Conservation (phyloP, 2,113 vertebrate species). For the Peromyscus polionotus region DNA sequence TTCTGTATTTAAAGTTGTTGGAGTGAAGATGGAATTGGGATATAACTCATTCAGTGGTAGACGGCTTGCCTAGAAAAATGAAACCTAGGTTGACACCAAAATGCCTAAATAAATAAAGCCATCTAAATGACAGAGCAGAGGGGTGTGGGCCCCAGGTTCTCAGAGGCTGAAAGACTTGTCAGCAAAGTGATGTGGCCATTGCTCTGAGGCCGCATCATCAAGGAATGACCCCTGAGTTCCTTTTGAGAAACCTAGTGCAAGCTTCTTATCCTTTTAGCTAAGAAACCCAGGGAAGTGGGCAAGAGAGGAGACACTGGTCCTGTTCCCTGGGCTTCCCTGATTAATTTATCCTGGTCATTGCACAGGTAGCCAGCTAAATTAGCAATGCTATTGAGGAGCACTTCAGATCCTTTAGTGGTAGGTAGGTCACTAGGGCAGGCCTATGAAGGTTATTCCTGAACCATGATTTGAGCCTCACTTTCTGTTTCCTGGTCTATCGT, state of each 20-base stretch:
- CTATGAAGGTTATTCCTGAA: not conserved
- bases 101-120: not conserved
- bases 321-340: not conserved
- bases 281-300: not conserved
- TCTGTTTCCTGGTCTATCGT: not conserved
- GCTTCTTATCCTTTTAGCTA: not conserved
- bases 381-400: not conserved
- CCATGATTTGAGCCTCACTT: not conserved
- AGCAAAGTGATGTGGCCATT: slow-evolving; percentile 3
- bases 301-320: not conserved
- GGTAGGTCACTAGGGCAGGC: not conserved
- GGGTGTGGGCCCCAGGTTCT: not conserved
- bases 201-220: not conserved
- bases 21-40: not conserved
- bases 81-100: not conserved
- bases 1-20: not conserved
- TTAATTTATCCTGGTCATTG: not conserved
- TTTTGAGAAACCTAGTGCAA: not conserved
- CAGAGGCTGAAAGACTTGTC: not conserved
- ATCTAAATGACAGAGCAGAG: not conserved
- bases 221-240: not conserved
- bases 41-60: not conserved
- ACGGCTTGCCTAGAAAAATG: not conserved
- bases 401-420: not conserved
- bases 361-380: not conserved